Conservation (phyloP, 2,888 invertebrate genomes). For the Uropetala carovei region DNA sequence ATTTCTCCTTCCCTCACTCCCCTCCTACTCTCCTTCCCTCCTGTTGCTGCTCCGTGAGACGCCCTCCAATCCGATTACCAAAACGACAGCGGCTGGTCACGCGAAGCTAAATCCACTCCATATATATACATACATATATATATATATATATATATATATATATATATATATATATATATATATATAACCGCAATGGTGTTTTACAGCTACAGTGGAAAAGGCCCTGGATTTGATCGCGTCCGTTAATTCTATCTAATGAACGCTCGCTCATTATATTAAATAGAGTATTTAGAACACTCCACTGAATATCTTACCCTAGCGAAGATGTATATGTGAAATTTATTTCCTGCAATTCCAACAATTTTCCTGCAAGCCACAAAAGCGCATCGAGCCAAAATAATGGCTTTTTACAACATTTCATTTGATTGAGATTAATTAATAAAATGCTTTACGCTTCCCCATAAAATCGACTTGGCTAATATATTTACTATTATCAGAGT, state of each 20-base stretch:
- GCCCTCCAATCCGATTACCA: neutral
- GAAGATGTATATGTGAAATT: conserved; percentile 1
- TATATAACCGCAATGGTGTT: neutral
- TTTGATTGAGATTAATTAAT: no score
- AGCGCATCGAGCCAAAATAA: no score
- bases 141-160: neutral
- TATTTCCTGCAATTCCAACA: no score
- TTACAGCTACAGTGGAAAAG: neutral
- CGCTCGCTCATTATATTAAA: neutral
- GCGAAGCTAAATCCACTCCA: neutral
- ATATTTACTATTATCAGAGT: no score
- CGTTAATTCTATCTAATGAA: neutral
- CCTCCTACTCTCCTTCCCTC: neutral
- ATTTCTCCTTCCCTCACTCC: neutral
- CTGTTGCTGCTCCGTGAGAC: neutral
- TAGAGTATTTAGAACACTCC: neutral
- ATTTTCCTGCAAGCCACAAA: no score
- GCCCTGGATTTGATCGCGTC: neutral
- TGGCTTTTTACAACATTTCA: no score
- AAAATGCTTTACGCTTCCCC: no score
- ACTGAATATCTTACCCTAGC: neutral
- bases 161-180: neutral
- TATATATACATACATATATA: no score
- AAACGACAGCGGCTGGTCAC: neutral
- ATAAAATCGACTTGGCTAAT: no score